Conservation (phyloP, 1,140 invertebrate genomes). For the Yoshiicerus persimilis region DNA sequence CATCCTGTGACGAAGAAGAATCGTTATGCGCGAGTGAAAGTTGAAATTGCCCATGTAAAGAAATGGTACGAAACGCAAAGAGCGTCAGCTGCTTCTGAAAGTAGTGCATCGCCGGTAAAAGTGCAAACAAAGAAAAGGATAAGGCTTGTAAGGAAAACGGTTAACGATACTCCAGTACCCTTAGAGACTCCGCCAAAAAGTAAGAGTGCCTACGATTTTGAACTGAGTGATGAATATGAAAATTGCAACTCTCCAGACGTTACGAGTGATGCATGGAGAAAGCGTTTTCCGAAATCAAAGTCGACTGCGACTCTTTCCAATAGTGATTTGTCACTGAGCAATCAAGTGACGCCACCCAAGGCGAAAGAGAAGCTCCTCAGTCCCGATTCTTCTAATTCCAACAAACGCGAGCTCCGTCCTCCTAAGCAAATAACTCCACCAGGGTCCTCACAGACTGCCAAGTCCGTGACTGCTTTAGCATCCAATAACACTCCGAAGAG, state of each 20-base stretch:
- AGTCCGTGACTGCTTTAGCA: not conserved
- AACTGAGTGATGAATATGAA: not conserved
- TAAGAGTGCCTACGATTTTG: not conserved
- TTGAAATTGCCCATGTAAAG: not conserved
- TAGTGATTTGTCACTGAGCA: not conserved
- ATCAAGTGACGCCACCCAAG: not conserved
- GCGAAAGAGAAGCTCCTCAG: not conserved
- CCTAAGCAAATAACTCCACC: not conserved
- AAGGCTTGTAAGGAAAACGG: not conserved
- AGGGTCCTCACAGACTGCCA: not conserved
- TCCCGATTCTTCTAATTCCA: not conserved
- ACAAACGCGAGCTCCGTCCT: not conserved
- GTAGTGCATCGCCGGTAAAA: not conserved
- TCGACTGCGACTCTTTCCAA: not conserved
- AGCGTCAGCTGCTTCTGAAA: not conserved
- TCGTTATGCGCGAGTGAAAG: slow-evolving; percentile 20
- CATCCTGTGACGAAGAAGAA: slow-evolving; percentile 26
- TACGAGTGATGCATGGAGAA: not conserved
- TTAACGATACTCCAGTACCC: not conserved
- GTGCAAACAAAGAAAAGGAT: not conserved
- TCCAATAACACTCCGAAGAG: not conserved
- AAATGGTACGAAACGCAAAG: not conserved
- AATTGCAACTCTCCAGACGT: not conserved
- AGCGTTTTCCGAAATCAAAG: not conserved
- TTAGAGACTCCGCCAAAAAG: not conserved